Conservation (phyloP, 2,113 vertebrate species). For the Gallinago paraguaiae region DNA sequence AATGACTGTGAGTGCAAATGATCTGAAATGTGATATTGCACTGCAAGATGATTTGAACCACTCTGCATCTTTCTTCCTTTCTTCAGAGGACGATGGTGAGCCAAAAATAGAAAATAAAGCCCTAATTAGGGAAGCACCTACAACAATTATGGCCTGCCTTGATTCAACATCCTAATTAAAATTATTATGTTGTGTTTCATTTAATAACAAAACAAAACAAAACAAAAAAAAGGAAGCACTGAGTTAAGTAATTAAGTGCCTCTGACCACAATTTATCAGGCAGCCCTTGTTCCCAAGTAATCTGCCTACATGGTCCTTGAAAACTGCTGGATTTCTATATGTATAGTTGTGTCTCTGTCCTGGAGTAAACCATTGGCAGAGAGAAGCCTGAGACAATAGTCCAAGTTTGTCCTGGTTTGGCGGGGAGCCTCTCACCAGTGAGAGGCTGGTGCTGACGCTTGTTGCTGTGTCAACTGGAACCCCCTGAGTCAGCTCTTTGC, state of each 20-base stretch:
- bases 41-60: conserved; percentile 3
- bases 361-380: not conserved
- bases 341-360: not conserved
- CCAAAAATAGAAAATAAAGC: conserved; percentile 11
- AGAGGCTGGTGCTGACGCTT: too few relatives aligned
- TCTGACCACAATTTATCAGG: not conserved
- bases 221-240: not conserved
- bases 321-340: not conserved
- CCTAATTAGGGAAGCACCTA: not conserved
- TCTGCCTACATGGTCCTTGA: not conserved
- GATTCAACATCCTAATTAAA: not conserved
- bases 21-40: not conserved
- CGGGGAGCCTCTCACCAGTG: too few relatives aligned
- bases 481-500: too few relatives aligned
- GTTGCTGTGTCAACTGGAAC: too few relatives aligned
- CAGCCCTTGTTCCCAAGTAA: not conserved
- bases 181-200: not conserved
- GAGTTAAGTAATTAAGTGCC: not conserved
- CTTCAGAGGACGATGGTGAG: not conserved
- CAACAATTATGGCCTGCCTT: not conserved
- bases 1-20: not conserved
- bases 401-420: too few relatives aligned
- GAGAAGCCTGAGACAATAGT: not conserved
- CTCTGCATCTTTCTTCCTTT: not conserved
- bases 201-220: not conserved